Conservation (phyloP, 2,888 invertebrate species). For the Belgica antarctica region DNA sequence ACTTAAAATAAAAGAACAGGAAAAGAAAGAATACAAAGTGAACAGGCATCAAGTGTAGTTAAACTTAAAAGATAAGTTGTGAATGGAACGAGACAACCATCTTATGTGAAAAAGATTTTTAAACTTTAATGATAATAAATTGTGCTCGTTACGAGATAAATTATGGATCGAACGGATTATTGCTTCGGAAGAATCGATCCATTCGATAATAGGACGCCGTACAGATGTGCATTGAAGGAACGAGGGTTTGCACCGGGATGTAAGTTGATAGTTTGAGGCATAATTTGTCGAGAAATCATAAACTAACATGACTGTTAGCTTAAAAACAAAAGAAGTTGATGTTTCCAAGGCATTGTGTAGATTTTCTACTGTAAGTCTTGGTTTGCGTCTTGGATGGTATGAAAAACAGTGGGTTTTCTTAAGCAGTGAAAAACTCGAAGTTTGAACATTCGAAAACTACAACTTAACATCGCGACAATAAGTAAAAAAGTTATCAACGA, state of each 20-base stretch:
- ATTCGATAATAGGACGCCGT: constrained; percentile 14
- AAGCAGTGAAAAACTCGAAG: too few species aligned
- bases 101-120: constrained; percentile 13
- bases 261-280: constrained; percentile 10
- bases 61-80: background rate
- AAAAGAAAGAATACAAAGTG: background rate
- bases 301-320: background rate
- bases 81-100: background rate
- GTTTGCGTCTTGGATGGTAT: too few species aligned
- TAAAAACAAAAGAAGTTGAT: too few species aligned
- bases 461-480: too few species aligned
- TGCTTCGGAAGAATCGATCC: constrained; percentile 32
- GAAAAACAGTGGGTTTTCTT: too few species aligned
- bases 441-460: too few species aligned
- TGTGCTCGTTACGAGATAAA: constrained; percentile 7
- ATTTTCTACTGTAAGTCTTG: too few species aligned
- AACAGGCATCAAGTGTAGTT: background rate
- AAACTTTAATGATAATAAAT: constrained; percentile 21
- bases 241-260: constrained; percentile 32
- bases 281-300: too few species aligned
- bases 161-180: constrained; percentile 36
- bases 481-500: too few species aligned
- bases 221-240: constrained; percentile 28
- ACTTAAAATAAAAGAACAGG: too few species aligned
- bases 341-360: too few species aligned